A percentile compares a stretch with the other conserved stretches of the same genome.
Evolutionary conservation across 2,797 vertebrate genomes (phyloP).

Genomic region (Coregonus sp.): DNA sequence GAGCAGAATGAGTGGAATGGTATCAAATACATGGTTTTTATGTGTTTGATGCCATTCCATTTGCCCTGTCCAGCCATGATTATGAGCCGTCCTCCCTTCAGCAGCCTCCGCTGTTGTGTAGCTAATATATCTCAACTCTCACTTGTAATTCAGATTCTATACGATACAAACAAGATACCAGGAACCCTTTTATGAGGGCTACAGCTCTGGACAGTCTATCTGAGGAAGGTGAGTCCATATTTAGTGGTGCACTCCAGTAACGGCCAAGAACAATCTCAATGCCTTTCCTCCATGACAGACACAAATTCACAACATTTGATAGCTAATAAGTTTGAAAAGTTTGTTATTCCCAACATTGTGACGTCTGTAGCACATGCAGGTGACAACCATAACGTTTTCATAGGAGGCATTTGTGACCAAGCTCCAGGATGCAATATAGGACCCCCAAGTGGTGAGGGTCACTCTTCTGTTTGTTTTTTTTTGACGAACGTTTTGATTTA

Average conservation of each 20-base stretch:
- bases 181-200: constrained; percentile 36
- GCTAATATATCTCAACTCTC: constrained; percentile 1
- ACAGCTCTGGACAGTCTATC: constrained; percentile 42
- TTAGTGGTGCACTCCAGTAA: not conserved
- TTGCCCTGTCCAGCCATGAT: too few relatives aligned
- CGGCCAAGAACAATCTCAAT: not conserved
- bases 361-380: not conserved
- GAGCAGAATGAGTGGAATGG: too few relatives aligned
- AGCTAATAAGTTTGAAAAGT: too few relatives aligned
- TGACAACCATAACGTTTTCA: rapidly evolving
- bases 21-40: too few relatives aligned
- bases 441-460: constrained; percentile 2
- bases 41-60: too few relatives aligned
- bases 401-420: not conserved
- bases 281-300: not conserved
- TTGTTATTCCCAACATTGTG: not conserved
- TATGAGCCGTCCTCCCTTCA: too few relatives aligned
- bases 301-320: not conserved
- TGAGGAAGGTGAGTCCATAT: constrained; percentile 65
- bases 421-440: constrained; percentile 25
- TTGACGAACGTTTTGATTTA: too few relatives aligned
- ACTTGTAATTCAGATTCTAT: constrained; percentile 65
- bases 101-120: not conserved
- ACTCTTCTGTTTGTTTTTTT: too few relatives aligned
- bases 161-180: constrained; percentile 51